phyloP scores from a whole-genome alignment of 2,888 invertebrate species.

The Cyclophora albipunctata region DNA sequence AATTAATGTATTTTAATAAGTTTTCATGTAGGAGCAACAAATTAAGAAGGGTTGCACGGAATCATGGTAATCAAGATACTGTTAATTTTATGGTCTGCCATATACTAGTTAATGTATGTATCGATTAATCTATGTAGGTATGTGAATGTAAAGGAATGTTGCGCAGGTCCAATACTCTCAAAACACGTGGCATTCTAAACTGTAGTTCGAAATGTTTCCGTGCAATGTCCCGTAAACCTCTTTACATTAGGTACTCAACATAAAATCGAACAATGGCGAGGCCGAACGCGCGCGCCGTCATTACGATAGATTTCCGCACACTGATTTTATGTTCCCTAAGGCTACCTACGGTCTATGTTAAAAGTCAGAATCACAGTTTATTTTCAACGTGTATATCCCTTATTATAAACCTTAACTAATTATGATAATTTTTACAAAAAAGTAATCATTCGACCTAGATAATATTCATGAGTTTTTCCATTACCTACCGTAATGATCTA shows the following conservation, averaged over 20 bases:
- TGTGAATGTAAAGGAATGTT: slow-evolving; percentile 16
- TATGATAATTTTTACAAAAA: slow-evolving; percentile 53
- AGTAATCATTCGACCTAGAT: slow-evolving; percentile 60
- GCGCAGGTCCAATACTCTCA: slow-evolving; percentile 13
- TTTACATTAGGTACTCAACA: slow-evolving; percentile 9
- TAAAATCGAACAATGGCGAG: slow-evolving; percentile 26
- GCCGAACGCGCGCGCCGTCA: slow-evolving; percentile 25
- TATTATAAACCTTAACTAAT: slow-evolving; percentile 50
- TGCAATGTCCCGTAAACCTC: not conserved
- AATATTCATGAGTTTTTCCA: slow-evolving; percentile 54
- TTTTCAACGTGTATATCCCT: slow-evolving; percentile 69
- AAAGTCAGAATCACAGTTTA: slow-evolving; percentile 76
- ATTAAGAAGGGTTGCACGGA: no score
- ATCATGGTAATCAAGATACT: no score
- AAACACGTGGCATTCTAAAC: not conserved
- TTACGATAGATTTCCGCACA: slow-evolving; percentile 22
- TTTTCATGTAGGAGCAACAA: no score
- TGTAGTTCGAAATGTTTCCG: not conserved
- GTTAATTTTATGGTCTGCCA: no score
- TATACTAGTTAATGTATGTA: no score
- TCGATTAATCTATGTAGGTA: no score
- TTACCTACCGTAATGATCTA: slow-evolving; percentile 66
- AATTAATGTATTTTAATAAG: no score
- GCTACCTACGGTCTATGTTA: slow-evolving; percentile 68
- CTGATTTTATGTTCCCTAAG: slow-evolving; percentile 52